Conservation (phyloP, 2,113 vertebrate genomes). For the Heteronetta atricapilla region DNA sequence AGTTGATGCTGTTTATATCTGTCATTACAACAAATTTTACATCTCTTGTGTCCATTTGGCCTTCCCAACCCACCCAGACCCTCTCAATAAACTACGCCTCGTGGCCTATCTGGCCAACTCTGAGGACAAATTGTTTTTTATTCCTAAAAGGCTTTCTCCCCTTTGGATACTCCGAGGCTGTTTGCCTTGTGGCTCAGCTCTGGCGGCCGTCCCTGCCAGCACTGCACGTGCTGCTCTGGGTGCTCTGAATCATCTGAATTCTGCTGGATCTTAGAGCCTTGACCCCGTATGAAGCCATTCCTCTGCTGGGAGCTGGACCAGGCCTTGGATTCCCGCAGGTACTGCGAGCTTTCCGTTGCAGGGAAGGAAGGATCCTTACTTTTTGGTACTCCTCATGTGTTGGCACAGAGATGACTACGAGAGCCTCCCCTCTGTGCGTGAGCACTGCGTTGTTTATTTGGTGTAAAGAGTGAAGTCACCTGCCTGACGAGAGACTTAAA, state of each 20-base stretch:
- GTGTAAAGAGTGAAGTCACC: conserved; percentile 42
- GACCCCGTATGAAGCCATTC: neutral
- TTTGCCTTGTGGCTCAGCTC: neutral
- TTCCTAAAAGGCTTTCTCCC: neutral
- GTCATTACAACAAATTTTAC: neutral
- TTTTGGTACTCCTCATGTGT: neutral
- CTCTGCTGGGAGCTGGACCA: neutral
- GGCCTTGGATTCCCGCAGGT: neutral
- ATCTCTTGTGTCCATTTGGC: neutral
- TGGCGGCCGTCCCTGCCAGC: too few species aligned
- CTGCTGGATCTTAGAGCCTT: neutral
- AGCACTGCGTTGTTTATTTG: conserved; percentile 19
- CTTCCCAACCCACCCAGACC: neutral
- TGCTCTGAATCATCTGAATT: neutral
- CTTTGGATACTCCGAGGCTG: neutral
- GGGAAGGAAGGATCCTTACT: neutral
- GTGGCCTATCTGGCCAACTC: neutral
- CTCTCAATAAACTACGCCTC: neutral
- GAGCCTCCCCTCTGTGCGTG: conserved; percentile 14
- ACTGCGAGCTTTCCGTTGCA: neutral
- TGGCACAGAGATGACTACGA: neutral
- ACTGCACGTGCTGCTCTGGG: neutral
- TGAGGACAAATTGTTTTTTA: neutral
- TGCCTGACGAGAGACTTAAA: conserved; percentile 36
- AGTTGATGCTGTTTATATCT: neutral